Evolutionary conservation across 2,888 invertebrate species (phyloP).

Genomic region (Heliconius sara): DNA sequence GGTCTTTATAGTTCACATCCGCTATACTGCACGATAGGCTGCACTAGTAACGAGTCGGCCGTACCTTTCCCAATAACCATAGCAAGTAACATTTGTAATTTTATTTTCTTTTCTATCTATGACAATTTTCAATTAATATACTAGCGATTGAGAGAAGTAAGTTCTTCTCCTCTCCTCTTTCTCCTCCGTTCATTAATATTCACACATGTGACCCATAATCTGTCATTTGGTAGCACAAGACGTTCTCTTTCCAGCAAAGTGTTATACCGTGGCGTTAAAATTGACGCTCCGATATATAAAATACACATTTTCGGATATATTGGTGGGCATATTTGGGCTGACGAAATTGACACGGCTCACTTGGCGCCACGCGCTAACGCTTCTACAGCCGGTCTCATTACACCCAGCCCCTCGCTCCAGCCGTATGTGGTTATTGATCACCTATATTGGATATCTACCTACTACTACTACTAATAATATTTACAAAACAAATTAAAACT

Average conservation of each 20-base stretch:
- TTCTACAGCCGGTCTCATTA: constrained; percentile 73
- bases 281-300: neutral
- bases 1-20: neutral
- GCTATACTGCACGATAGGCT: neutral
- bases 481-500: constrained; percentile 40
- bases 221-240: neutral
- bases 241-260: neutral
- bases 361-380: constrained; percentile 76
- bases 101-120: too few relatives aligned
- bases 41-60: neutral
- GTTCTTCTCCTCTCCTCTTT: too few relatives aligned
- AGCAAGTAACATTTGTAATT: neutral
- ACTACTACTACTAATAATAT: constrained; percentile 42
- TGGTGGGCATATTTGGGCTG: constrained; percentile 57
- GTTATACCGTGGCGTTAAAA: constrained; percentile 1
- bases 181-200: neutral
- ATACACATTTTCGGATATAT: constrained; percentile 39
- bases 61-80: neutral
- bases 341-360: constrained; percentile 75
- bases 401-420: constrained; percentile 60
- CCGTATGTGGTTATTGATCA: constrained; percentile 68
- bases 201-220: neutral
- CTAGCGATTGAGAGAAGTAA: too few relatives aligned
- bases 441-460: constrained; percentile 60
- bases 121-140: too few relatives aligned